Evolutionary conservation across 2,888 invertebrate species (phyloP).

Genomic region (Zhuqinia jingwanae): DNA sequence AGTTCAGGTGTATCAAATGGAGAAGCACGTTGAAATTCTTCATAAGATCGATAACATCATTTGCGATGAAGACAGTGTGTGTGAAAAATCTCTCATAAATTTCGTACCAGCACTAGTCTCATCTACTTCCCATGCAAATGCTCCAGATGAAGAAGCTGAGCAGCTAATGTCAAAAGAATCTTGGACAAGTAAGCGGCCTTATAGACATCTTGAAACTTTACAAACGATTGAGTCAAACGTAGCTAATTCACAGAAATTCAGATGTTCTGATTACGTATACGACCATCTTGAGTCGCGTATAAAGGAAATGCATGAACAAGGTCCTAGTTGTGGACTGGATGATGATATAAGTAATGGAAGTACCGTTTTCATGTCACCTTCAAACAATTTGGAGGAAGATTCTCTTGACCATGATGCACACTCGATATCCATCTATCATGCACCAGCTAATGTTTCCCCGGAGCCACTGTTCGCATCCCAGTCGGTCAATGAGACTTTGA

Average conservation of each 20-base stretch:
- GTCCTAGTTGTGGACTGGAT: background rate
- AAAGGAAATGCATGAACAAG: background rate
- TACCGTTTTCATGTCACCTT: background rate
- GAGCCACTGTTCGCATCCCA: background rate
- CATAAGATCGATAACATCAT: background rate
- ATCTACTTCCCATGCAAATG: background rate
- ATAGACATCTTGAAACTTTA: slow-evolving; percentile 49
- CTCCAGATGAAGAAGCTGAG: background rate
- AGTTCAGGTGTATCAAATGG: slow-evolving; percentile 17
- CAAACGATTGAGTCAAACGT: slow-evolving; percentile 45
- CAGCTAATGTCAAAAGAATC: background rate
- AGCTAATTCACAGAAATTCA: background rate
- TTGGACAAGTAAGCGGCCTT: slow-evolving; percentile 27
- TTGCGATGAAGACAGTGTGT: slow-evolving; percentile 14
- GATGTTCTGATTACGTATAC: background rate
- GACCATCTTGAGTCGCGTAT: slow-evolving; percentile 19
- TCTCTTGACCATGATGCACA: too few species aligned
- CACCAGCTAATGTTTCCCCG: too few species aligned
- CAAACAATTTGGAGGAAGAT: background rate
- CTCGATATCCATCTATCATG: too few species aligned
- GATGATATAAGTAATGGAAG: background rate
- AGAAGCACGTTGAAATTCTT: slow-evolving; percentile 27
- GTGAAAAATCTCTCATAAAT: background rate
- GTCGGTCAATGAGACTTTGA: too few species aligned
- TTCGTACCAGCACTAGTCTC: background rate